A percentile compares a stretch with the other conserved stretches of the same genome.
Evolutionary conservation across 1,140 invertebrate species (phyloP).

Genomic region (Lasioglossum albipes): DNA sequence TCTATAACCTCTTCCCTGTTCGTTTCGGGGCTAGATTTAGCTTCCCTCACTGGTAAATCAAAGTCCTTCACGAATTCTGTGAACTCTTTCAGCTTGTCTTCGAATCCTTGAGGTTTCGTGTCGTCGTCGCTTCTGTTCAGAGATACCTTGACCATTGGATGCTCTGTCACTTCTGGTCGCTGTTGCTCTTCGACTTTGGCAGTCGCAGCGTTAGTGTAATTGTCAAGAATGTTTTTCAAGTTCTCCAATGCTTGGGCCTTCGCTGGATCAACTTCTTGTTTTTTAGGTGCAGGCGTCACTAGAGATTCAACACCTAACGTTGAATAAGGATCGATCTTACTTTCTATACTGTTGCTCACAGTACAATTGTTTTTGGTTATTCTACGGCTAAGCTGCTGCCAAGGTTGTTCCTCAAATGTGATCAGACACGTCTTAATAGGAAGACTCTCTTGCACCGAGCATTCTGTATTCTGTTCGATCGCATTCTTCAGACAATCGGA

Average conservation of each 20-base stretch:
- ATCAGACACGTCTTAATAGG: constrained; percentile 71
- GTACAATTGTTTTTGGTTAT: constrained; percentile 76
- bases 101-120: constrained; percentile 57
- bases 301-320: constrained; percentile 36
- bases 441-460: constrained; percentile 65
- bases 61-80: constrained; percentile 75
- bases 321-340: constrained; percentile 41
- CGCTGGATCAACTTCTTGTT: constrained; percentile 31
- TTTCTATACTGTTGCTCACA: constrained; percentile 56
- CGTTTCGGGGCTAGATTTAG: constrained; percentile 7
- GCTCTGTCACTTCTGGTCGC: constrained; percentile 55
- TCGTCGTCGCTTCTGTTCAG: constrained; percentile 47
- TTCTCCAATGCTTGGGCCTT: constrained; percentile 31
- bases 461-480: constrained; percentile 66
- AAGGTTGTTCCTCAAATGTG: constrained; percentile 73
- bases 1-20: constrained; percentile 36
- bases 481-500: constrained; percentile 72
- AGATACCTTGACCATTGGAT: constrained; percentile 47
- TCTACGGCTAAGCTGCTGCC: constrained; percentile 63
- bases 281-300: constrained; percentile 44
- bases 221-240: constrained; percentile 43
- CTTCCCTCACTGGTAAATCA: constrained; percentile 64
- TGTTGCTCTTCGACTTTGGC: constrained; percentile 59
- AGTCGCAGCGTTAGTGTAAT: constrained; percentile 40
- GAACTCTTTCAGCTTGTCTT: constrained; percentile 73